Conservation (phyloP, 2,888 invertebrate genomes). For the Meiosimyza platycephala region DNA sequence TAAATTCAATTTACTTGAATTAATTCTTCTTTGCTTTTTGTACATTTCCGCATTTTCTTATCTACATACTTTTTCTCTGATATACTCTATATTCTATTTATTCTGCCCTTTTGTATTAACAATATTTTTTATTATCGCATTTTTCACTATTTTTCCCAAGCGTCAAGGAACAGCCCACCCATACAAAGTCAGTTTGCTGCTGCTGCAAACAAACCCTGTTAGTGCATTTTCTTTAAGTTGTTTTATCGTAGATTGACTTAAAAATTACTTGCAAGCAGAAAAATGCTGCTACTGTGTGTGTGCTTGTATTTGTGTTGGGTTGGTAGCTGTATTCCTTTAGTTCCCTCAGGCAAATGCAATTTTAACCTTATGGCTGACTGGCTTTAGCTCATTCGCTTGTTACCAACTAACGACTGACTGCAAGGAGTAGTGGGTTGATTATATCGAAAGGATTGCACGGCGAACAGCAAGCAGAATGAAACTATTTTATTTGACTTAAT, state of each 20-base stretch:
- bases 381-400: not conserved
- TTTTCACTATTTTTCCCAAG: too few species aligned
- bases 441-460: not conserved
- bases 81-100: not conserved
- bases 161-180: too few species aligned
- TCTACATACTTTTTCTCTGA: not conserved
- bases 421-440: too few species aligned
- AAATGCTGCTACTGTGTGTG: not conserved
- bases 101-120: too few species aligned
- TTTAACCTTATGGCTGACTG: slow-evolving; percentile 8
- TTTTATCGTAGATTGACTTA: slow-evolving; percentile 22
- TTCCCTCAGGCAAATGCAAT: slow-evolving; percentile 4
- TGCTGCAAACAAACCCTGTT: too few species aligned
- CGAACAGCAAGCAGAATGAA: not conserved
- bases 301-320: not conserved
- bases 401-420: too few species aligned
- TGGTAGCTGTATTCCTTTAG: not conserved
- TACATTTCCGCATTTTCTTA: not conserved
- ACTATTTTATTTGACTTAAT: slow-evolving; percentile 2
- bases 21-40: slow-evolving; percentile 24
- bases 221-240: slow-evolving; percentile 10
- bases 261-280: slow-evolving; percentile 13
- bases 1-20: slow-evolving; percentile 36
- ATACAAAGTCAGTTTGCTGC: too few species aligned
- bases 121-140: too few species aligned